Evolutionary conservation across 2,797 vertebrate species (phyloP), one percentile per base, ranked within the genome.

Genomic region (Syngnathus rostellatus): DNA sequence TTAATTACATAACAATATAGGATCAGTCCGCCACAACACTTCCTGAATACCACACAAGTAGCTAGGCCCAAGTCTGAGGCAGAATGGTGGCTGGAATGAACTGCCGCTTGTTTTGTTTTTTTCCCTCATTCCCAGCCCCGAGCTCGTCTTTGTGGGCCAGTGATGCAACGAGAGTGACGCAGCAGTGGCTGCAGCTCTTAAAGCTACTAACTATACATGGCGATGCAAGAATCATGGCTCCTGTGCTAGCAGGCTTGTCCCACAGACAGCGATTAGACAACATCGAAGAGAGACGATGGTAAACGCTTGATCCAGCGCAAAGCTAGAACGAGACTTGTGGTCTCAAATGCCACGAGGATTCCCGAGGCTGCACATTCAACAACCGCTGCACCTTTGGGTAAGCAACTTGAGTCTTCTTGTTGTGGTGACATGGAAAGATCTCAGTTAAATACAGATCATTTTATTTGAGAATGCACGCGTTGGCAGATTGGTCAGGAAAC

Each of bases 1-100:
- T 81, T 86, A 73, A 86, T 90, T 89, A 88, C 80, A 74, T 88
- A 89, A 90, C 86, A 88, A 89, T 87, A 76, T 81, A 87, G 81
- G 77, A 83, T 87, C 79, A 85, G 85, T 88, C 77, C 86, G 75
- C 70, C 79, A 83, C 81, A 80, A 69, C 79, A 86, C 79, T 89
- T 89, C 83, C 88, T 86, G 84, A 88, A 88, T 86, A 78, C 86
- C 81, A 77, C 78, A 79, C 81, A 72, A 64, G 73, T 61, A 74
- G 71, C 77, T 62, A 80, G 79, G 81, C 83, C 81, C 72, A 41
- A 79, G 66, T 74, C 65, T 64, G 65, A 78, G 72, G 72, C 71
- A 72, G 72, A 80, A 77, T 71, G 63, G 78, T 81, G 80, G 81
- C 67, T 70, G 74, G 62, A 74, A 72, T 65, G 78, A 70, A 11